Evolutionary conservation across 2,797 vertebrate species (phyloP), one percentile per base, ranked within the genome.

Genomic region (Ficedula albicollis): DNA sequence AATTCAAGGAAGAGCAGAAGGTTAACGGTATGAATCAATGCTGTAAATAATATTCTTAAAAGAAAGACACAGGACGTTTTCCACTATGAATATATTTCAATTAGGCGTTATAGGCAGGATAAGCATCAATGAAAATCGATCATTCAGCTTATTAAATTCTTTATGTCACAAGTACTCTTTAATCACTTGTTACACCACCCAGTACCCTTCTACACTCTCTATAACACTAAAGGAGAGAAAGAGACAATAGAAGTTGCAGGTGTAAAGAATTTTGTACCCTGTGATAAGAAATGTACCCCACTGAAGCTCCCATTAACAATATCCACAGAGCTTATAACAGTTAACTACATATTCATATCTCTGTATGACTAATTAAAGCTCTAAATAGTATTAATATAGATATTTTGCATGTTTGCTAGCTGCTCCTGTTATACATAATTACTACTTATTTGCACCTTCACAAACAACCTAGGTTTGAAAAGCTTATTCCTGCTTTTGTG

Each of bases 21-120:
- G 92, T 54, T 70, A 77, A 82, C 54, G 3, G 43, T n/a, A 60
- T 22, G 5, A 49, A 79, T 69, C 18, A 63, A 27, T 14, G 5
- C 19, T 77, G 20, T 11, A 90, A 90, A 70, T 15, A 86, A 38
- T 55, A 39, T 66, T 73, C 52, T 76, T 88, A 55, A 78, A 95
- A 77, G 11, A 79, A 60, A 81, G 25, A 80, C 21, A 81, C 12
- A 41, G 27, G 32, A 91, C 69, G 12, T 60, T 90, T 75, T 55
- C n/a, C 39, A 56, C 29, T 6, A 90, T 16, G 11, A 81, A 34
- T 38, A 36, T 12, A 69, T 54, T 84, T 86, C 27, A 56, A 26
- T 63, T 25, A 38, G 8, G 15, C 54, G 13, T 30, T 48, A 26
- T 6, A 90, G 27, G 10, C 20, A 83, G 36, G 34, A 51, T 43